Conservation (phyloP, 2,797 vertebrate species). For the Sitta carolinensis region DNA sequence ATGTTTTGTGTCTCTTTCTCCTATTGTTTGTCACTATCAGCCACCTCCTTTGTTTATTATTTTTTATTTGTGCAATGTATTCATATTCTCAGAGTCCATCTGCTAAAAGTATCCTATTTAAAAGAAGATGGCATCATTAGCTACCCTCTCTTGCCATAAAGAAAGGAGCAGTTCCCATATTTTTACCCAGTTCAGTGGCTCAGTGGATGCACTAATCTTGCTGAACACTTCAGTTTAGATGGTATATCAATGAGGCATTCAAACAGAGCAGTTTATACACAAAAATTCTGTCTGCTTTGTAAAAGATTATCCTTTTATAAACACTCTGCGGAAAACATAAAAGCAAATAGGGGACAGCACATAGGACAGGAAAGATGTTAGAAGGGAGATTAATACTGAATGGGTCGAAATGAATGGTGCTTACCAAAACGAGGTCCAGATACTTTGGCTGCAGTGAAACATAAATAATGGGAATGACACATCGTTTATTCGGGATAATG, state of each 20-base stretch:
- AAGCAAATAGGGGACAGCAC: slow-evolving; percentile 83
- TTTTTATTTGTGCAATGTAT: slow-evolving; percentile 65
- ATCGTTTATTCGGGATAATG: slow-evolving; percentile 87
- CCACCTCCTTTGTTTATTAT: slow-evolving; percentile 48
- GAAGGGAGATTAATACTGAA: slow-evolving; percentile 88
- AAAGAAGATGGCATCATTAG: slow-evolving; percentile 73
- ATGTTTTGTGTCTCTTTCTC: slow-evolving; percentile 26
- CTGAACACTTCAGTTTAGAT: slow-evolving; percentile 85
- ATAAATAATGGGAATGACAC: slow-evolving; percentile 85
- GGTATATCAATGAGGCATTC: slow-evolving; percentile 83
- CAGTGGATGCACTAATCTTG: slow-evolving; percentile 81
- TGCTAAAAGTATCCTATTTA: slow-evolving; percentile 75
- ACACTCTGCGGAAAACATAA: slow-evolving; percentile 86
- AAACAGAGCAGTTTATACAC: slow-evolving; percentile 83
- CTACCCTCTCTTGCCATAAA: slow-evolving; percentile 76
- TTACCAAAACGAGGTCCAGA: slow-evolving; percentile 84
- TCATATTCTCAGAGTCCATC: slow-evolving; percentile 77
- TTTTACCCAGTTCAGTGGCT: slow-evolving; percentile 83
- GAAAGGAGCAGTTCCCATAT: slow-evolving; percentile 78
- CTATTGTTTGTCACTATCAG: slow-evolving; percentile 29
- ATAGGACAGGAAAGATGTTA: slow-evolving; percentile 86
- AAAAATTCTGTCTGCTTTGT: slow-evolving; percentile 90
- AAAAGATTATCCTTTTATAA: slow-evolving; percentile 96
- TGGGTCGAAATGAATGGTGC: slow-evolving; percentile 84
- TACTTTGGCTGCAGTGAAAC: slow-evolving; percentile 86